Percentiles rank a stretch among this genome's conserved stretches.
Conservation (phyloP, 2,113 vertebrate species). For the Struthio camelus region DNA sequence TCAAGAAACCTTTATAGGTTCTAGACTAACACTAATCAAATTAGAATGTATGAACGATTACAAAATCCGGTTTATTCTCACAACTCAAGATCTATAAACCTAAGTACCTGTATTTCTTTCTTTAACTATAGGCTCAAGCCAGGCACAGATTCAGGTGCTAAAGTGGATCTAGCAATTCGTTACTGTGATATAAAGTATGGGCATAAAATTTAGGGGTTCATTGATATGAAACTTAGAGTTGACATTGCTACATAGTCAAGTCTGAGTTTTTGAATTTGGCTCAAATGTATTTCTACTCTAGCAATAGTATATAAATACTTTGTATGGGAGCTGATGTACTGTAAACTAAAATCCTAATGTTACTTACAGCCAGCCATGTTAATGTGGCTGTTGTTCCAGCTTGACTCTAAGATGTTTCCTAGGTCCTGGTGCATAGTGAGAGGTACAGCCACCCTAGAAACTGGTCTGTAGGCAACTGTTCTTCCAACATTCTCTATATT, state of each 20-base stretch:
- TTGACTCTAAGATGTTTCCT: neutral
- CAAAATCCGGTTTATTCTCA: neutral
- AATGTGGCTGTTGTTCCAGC: neutral
- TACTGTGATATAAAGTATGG: neutral
- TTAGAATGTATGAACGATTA: neutral
- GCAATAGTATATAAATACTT: conserved; percentile 5
- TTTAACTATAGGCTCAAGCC: neutral
- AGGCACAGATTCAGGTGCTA: conserved; percentile 9
- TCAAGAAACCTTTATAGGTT: neutral
- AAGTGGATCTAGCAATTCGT: neutral
- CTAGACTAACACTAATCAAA: neutral
- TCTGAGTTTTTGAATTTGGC: neutral
- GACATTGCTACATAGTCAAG: neutral
- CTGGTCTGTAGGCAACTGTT: neutral
- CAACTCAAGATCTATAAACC: neutral
- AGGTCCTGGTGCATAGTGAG: neutral
- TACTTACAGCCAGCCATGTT: neutral
- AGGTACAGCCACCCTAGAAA: neutral
- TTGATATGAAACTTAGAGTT: neutral
- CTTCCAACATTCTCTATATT: rapidly evolving
- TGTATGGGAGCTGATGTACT: neutral
- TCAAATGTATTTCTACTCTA: neutral
- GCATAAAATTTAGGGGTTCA: neutral
- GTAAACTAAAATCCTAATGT: neutral
- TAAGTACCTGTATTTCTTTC: neutral